Conservation (phyloP, 92 coral and sea anemone genomes). For the Heteractis magnifica region DNA sequence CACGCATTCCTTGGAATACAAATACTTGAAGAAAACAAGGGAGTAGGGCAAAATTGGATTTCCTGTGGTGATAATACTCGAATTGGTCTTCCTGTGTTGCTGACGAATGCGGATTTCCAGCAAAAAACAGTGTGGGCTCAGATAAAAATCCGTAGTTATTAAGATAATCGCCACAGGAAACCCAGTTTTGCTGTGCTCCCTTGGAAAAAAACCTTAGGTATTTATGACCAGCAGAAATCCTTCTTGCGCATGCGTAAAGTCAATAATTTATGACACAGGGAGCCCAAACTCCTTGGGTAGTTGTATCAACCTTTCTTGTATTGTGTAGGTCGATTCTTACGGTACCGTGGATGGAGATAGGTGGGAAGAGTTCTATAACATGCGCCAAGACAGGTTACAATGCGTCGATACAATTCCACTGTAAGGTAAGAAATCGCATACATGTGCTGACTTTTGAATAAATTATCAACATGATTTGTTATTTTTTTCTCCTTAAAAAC, state of each 20-base stretch:
- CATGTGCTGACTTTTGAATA: background rate
- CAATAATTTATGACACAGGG: background rate
- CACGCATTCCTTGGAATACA: background rate
- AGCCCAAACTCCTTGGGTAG: background rate
- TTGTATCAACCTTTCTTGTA: background rate
- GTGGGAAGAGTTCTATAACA: slow-evolving; percentile 80
- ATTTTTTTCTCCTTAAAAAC: too few relatives aligned
- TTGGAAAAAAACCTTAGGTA: too few relatives aligned
- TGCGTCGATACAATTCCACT: slow-evolving; percentile 89
- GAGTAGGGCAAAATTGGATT: too few relatives aligned
- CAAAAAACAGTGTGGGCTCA: too few relatives aligned
- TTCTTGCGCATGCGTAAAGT: background rate
- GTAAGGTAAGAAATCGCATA: slow-evolving; percentile 60
- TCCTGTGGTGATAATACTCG: too few relatives aligned
- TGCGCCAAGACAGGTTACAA: slow-evolving; percentile 91
- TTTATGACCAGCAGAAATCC: too few relatives aligned
- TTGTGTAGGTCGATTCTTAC: slow-evolving; percentile 82
- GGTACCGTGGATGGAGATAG: slow-evolving; percentile 97
- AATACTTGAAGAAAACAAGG: background rate
- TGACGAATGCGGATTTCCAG: too few relatives aligned
- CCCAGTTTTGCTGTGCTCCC: too few relatives aligned
- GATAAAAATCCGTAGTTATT: too few relatives aligned
- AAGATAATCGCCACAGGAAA: too few relatives aligned
- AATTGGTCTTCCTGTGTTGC: too few relatives aligned
- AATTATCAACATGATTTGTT: too few relatives aligned